Evolutionary conservation across 2,113 vertebrate genomes (phyloP).

Genomic region (Mormoops blainvillei): DNA sequence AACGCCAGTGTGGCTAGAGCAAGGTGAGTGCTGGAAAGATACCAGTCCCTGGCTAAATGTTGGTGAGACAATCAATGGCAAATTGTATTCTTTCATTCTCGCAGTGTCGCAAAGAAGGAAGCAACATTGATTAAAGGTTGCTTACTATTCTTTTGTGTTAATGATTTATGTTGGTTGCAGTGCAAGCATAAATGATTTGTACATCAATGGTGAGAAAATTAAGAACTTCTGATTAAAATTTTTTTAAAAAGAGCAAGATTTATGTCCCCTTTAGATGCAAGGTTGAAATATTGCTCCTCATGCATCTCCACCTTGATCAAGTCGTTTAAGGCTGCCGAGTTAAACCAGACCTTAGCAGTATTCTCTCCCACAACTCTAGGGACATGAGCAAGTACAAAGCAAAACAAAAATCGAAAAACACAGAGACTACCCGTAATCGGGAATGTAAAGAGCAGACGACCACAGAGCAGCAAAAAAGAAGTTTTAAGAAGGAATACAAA

Average conservation of each 20-base stretch:
- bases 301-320: not conserved
- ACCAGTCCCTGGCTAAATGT: not conserved
- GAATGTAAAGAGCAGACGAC: not conserved
- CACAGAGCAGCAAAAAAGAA: not conserved
- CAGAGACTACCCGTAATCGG: not conserved
- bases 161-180: conserved; percentile 65
- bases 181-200: conserved; percentile 54
- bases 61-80: not conserved
- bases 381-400: not conserved
- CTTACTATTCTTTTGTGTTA: conserved; percentile 47
- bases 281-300: not conserved
- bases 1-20: not conserved
- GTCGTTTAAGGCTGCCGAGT: not conserved
- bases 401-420: not conserved
- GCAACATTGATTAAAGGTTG: not conserved
- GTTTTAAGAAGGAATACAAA: not conserved
- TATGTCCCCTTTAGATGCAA: not conserved
- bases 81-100: not conserved
- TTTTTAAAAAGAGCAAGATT: not conserved
- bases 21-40: not conserved
- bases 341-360: not conserved
- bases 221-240: conserved; percentile 48
- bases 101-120: not conserved
- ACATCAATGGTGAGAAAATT: conserved; percentile 34
- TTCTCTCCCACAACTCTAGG: not conserved